phyloP scores from a whole-genome alignment of 2,797 vertebrate species.

The Huso huso region DNA sequence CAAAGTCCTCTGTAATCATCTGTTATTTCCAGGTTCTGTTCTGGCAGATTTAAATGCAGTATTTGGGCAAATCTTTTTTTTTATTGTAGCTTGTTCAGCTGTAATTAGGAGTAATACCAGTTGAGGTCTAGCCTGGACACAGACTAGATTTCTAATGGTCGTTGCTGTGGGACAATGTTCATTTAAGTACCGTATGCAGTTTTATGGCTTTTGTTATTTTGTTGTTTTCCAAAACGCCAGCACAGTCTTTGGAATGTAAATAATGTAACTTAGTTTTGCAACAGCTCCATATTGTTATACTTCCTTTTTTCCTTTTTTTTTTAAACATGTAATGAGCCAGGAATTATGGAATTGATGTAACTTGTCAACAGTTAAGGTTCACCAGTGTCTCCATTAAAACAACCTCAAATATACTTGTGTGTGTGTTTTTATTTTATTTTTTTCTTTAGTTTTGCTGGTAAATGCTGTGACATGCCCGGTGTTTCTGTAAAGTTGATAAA shows the following conservation, averaged over 20 bases:
- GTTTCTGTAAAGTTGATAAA: too few species aligned
- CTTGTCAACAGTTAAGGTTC: slow-evolving; percentile 50
- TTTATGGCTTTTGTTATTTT: slow-evolving; percentile 59
- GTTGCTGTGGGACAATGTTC: slow-evolving; percentile 56
- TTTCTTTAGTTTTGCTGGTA: too few species aligned
- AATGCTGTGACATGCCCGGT: too few species aligned
- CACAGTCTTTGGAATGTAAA: slow-evolving; percentile 62
- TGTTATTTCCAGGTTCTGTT: too few species aligned
- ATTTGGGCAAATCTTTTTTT: slow-evolving; percentile 9
- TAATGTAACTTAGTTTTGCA: slow-evolving; percentile 59
- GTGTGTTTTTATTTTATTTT: too few species aligned
- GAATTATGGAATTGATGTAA: slow-evolving; percentile 51
- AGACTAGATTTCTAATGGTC: slow-evolving; percentile 49
- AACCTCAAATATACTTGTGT: slow-evolving; percentile 39
- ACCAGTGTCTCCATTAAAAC: slow-evolving; percentile 65
- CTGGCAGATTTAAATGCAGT: background rate
- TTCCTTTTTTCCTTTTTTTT: slow-evolving; percentile 48
- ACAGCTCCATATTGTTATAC: slow-evolving; percentile 53
- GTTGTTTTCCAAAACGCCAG: slow-evolving; percentile 39
- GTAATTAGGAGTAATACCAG: slow-evolving; percentile 15
- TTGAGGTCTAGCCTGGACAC: slow-evolving; percentile 3
- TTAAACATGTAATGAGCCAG: slow-evolving; percentile 41
- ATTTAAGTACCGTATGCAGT: slow-evolving; percentile 43
- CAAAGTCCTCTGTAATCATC: too few species aligned
- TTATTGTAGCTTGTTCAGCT: slow-evolving; percentile 12